Evolutionary conservation across 2,888 invertebrate species (phyloP).

Genomic region (Gisinianus flammeolus): DNA sequence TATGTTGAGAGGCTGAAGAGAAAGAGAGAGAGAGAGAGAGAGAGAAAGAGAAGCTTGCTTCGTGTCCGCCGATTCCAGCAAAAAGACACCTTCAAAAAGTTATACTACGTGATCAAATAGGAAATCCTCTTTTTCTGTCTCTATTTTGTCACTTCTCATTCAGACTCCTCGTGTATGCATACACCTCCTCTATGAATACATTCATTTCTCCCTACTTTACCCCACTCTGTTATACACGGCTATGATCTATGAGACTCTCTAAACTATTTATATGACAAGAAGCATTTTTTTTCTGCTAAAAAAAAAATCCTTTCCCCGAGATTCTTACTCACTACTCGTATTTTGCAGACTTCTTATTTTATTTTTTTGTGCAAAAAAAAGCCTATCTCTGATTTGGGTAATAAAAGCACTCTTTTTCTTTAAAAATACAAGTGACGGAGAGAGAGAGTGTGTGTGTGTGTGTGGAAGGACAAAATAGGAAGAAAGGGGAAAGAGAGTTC

Average conservation of each 20-base stretch:
- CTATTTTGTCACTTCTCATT: constrained; percentile 36
- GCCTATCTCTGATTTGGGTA: constrained; percentile 33
- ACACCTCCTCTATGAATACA: constrained; percentile 24
- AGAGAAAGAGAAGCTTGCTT: constrained; percentile 15
- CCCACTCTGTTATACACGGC: not conserved
- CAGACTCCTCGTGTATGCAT: constrained; percentile 37
- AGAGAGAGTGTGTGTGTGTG: not conserved
- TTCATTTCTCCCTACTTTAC: not conserved
- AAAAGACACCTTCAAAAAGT: constrained; percentile 24
- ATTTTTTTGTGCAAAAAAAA: not conserved
- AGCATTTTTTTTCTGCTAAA: not conserved
- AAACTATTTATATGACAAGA: constrained; percentile 18
- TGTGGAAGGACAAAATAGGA: not conserved
- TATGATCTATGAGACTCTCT: not conserved
- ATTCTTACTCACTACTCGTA: not conserved
- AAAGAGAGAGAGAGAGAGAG: not conserved
- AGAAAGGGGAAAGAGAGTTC: not conserved
- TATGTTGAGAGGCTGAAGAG: too few species aligned
- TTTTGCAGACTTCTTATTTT: not conserved
- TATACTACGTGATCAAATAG: constrained; percentile 44
- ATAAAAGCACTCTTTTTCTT: constrained; percentile 21
- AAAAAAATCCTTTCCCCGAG: not conserved
- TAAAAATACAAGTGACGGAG: not conserved
- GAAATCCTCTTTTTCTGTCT: constrained; percentile 43
- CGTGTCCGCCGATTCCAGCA: constrained; percentile 7